Conservation (phyloP, 1,140 invertebrate species). For the Sesamia nonagrioides region DNA sequence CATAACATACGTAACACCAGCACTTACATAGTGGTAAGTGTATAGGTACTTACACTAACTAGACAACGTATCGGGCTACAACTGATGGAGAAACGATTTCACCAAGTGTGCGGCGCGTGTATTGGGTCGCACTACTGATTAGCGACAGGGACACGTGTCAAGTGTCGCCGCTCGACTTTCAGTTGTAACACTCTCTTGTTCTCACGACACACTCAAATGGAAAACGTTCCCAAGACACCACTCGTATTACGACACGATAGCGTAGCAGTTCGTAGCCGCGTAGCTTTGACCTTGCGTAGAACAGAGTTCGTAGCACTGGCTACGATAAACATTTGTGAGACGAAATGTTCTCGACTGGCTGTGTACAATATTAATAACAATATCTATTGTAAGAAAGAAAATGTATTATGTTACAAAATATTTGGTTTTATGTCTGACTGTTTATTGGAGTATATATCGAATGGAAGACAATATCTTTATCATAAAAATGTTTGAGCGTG, state of each 20-base stretch:
- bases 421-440: conserved; percentile 21
- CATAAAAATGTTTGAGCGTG: conserved; percentile 7
- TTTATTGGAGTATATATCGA: conserved; percentile 21
- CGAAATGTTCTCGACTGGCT: conserved; percentile 8
- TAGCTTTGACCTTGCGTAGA: conserved; percentile 14
- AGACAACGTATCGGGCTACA: background rate
- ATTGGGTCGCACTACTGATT: too few species aligned
- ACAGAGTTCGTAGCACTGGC: conserved; percentile 14
- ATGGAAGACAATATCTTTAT: conserved; percentile 11
- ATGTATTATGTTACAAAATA: conserved; percentile 5
- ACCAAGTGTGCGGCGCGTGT: background rate
- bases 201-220: background rate
- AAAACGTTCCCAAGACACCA: conserved; percentile 2
- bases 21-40: too few species aligned
- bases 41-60: background rate
- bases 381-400: conserved; percentile 19
- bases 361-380: conserved; percentile 6
- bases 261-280: conserved; percentile 20
- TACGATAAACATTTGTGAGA: conserved; percentile 13
- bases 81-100: background rate
- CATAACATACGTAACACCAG: too few species aligned
- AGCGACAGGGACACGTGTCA: too few species aligned
- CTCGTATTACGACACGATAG: background rate
- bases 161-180: too few species aligned
- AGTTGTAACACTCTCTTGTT: too few species aligned